Evolutionary conservation across 2,888 invertebrate species (phyloP), one percentile per base, ranked within the genome.

Genomic region (Dermolepida albohirtum): DNA sequence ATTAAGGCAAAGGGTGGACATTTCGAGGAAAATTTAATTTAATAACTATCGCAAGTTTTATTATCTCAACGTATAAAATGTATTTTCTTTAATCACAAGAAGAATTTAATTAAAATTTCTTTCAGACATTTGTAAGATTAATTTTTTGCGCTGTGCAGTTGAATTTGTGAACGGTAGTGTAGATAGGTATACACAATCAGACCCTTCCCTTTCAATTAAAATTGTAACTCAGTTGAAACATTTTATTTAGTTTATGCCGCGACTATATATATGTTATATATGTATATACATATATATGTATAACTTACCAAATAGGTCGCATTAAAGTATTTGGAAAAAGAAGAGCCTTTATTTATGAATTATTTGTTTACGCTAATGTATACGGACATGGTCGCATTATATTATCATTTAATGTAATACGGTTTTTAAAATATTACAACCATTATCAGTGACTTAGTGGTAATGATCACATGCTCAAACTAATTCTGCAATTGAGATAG

Each of bases 401-500:
- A 59, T 66, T 66, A 50, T 66, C 66, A 59, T 59, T 66, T 66
- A 50, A n/a, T 22, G 40, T 64, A 11, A 29, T 39, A 49, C 17
- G 17, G 27, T 51, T 29, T 16, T 17, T 52, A 29, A 16, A 49
- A 39, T 40, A 49, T 57, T 66, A 50, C 57, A 66, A 57, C 40
- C 57, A 59, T 66, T 66, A 66, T 66, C 49, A 40, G 47, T 59
- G 49, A 41, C 29, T 52, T 40, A 12, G 51, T 64, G 41, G 49
- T 66, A 66, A 54, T 50, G 66, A 66, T 59, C 66, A 57, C 55
- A 57, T 55, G 41, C 50, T 59, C 27, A 27, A 50, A 52, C 34
- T 66, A 66, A 57, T 66, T 57, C 66, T 66, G 66, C 66, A 66
- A 66, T 66, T 66, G 55, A 66, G 66, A 57, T 66, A 57, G 66